Conservation (phyloP, 2,113 vertebrate genomes). For the Bostrychus sinensis region DNA sequence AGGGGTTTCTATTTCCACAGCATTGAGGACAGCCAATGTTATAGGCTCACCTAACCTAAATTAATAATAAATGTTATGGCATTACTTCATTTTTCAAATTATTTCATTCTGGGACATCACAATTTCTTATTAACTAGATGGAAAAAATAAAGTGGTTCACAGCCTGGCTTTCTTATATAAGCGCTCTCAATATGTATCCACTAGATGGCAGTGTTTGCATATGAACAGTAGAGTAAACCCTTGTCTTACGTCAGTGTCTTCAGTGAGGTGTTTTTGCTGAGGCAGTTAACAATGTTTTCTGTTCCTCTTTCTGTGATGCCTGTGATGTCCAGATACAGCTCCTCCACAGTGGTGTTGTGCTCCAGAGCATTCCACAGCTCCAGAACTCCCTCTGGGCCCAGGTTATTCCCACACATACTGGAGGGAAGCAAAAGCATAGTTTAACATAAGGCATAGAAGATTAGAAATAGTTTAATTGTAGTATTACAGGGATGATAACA, state of each 20-base stretch:
- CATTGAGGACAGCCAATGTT: too few species aligned
- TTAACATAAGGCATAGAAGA: neutral
- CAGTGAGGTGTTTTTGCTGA: conserved; percentile 69
- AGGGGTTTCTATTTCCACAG: too few species aligned
- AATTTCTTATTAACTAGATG: too few species aligned
- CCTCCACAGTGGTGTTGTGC: conserved; percentile 70
- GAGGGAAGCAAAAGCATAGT: neutral
- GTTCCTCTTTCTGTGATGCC: conserved; percentile 74
- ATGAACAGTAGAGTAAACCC: neutral
- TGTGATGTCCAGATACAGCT: conserved; percentile 76
- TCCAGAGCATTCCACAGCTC: conserved; percentile 71
- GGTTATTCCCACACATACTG: conserved; percentile 76
- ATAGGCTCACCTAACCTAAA: too few species aligned
- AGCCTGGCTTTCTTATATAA: too few species aligned
- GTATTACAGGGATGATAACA: neutral
- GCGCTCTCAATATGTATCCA: neutral
- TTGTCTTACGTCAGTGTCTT: conserved; percentile 63
- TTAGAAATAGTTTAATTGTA: neutral
- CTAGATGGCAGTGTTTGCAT: conserved; percentile 36
- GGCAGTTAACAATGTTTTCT: conserved; percentile 66
- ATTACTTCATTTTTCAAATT: too few species aligned
- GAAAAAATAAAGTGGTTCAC: too few species aligned
- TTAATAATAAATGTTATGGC: too few species aligned
- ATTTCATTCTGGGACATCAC: too few species aligned
- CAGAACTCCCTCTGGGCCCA: conserved; percentile 68